Conservation (phyloP, 53 echinoderm and acorn worm species). For the Actinopyga echinites region DNA sequence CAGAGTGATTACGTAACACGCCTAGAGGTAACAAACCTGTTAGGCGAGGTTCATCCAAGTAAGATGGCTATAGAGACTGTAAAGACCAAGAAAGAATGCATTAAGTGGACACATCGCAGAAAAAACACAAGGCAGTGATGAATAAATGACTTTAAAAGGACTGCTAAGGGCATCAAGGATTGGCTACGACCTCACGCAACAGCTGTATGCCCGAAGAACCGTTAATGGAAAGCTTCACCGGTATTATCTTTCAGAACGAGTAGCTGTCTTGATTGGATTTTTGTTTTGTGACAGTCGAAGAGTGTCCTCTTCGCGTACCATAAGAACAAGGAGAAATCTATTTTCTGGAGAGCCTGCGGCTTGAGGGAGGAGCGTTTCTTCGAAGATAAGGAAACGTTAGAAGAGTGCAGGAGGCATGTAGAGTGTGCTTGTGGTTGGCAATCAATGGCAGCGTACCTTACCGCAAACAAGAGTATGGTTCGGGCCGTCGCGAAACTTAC, state of each 20-base stretch:
- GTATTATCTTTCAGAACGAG: neutral
- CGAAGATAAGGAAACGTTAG: neutral
- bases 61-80: too few species aligned
- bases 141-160: constrained; percentile 17
- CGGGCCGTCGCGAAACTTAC: too few species aligned
- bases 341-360: constrained; percentile 19
- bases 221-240: constrained; percentile 15
- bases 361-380: constrained; percentile 16
- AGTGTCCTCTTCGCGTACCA: constrained; percentile 10
- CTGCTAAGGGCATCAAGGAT: neutral
- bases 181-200: neutral
- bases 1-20: too few species aligned
- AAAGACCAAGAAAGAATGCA: constrained; percentile 4
- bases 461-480: too few species aligned
- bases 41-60: too few species aligned
- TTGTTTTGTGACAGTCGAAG: neutral
- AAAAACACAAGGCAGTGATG: constrained; percentile 19
- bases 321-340: constrained; percentile 6
- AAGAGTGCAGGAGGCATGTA: neutral
- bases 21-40: too few species aligned
- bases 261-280: constrained; percentile 6
- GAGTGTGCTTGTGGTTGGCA: too few species aligned
- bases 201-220: constrained; percentile 23
- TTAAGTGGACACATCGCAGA: constrained; percentile 9
- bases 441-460: too few species aligned